Evolutionary conservation across 2,888 invertebrate genomes (phyloP), one percentile per base, ranked within the genome.

Genomic region (Volucella zonaria): DNA sequence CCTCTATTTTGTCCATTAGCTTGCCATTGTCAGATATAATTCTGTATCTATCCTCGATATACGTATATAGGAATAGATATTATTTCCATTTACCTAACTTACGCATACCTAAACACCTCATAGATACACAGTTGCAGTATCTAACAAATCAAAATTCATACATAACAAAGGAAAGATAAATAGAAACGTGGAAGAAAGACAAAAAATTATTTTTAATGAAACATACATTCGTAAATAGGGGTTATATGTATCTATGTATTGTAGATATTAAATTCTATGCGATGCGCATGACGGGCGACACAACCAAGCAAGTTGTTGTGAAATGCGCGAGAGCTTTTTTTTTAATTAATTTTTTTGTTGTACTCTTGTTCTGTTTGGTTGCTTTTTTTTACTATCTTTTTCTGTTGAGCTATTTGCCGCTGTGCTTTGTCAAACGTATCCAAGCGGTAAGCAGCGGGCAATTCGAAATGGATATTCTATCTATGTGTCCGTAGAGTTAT

Each of bases 281-380:
- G 83, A 85, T 85, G 83, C 83, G 83, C 83, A 85, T 85, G 83
- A 85, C 83, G 51, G 80, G 80, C 83, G 79, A 83, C 82, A 83
- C 70, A 58, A 70, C 82, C 82, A 75, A 75, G 74, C 68, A 75
- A 79, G 79, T 75, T 78, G 64, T 83, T 83, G 70, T 79, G 82
- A 83, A 79, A 83, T 75, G 74, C 64, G 74, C 64, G 52, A 75
- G 75, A 82, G 82, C 78, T 78, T 77, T 78, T 75, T 81, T 58
- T 18, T 31, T 31, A 31, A 31, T 31, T 31, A 4, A 15, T 10
- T 58, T 11, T 14, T 10, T 23, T 61, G 9, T 18, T 31, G 4
- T 47, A 23, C 18, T 8, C 51, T n/a, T 18, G 9, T 47, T 42
- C 10, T 62, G 23, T 23, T 23, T 23, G 0, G 23, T 23, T 23